Conservation (phyloP, 2,113 vertebrate species). For the Bungarus multicinctus region DNA sequence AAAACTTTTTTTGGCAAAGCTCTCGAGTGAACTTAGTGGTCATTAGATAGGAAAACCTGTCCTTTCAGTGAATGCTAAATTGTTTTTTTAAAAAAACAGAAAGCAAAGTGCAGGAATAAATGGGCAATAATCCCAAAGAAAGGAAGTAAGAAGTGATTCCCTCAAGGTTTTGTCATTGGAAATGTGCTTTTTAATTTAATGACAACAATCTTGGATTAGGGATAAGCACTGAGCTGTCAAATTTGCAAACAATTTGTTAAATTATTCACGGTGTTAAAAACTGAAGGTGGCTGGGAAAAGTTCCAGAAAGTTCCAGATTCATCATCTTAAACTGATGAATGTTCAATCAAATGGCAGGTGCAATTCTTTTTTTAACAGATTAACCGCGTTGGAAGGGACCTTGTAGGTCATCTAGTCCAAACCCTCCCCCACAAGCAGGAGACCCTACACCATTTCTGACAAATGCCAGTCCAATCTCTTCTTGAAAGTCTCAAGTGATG, state of each 20-base stretch:
- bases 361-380: background rate
- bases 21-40: background rate
- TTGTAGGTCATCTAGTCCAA: too few species aligned
- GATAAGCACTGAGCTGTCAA: background rate
- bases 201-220: background rate
- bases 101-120: background rate
- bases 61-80: background rate
- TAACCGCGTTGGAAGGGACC: too few species aligned
- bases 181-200: background rate
- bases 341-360: background rate
- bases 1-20: background rate
- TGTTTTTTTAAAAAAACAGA: background rate
- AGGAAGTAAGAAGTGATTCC: background rate
- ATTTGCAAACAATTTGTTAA: background rate
- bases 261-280: background rate
- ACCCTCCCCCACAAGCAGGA: too few species aligned
- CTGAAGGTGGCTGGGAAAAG: background rate
- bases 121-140: background rate
- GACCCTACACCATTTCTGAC: too few species aligned
- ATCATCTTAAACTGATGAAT: background rate
- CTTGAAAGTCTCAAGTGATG: too few species aligned
- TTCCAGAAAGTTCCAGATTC: background rate
- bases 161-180: background rate
- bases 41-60: background rate
- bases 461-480: too few species aligned